Evolutionary conservation across 2,888 invertebrate species (phyloP).

Genomic region (Ormia ochracea): DNA sequence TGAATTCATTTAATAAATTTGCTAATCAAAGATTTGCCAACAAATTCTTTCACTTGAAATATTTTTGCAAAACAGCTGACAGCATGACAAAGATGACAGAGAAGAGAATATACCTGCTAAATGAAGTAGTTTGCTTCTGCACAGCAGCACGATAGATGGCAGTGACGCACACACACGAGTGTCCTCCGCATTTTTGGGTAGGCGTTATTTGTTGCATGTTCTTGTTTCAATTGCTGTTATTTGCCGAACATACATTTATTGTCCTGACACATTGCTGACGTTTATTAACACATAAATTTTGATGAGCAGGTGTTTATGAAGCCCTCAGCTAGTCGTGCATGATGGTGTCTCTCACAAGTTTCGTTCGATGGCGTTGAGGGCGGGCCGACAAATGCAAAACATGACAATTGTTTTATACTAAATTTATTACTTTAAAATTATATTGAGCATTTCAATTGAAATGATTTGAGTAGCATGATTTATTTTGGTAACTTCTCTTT

Average conservation of each 20-base stretch:
- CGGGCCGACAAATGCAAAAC: neutral
- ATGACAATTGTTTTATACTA: constrained; percentile 15
- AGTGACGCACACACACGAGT: too few species aligned
- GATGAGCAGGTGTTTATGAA: constrained; percentile 67
- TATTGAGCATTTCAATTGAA: neutral
- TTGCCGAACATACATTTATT: constrained; percentile 55
- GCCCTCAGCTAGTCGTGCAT: neutral
- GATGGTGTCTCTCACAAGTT: neutral
- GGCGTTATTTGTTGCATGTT: constrained; percentile 60
- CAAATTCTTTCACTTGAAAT: too few species aligned
- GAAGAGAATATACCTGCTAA: too few species aligned
- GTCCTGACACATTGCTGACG: constrained; percentile 66
- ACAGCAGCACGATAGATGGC: too few species aligned
- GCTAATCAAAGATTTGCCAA: too few species aligned
- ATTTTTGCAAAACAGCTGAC: too few species aligned
- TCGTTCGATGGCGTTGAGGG: neutral
- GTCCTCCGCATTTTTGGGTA: constrained; percentile 47
- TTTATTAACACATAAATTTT: constrained; percentile 68
- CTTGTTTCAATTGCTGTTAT: constrained; percentile 44
- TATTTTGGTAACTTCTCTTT: constrained; percentile 10
- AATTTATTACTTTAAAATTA: neutral
- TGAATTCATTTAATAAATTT: too few species aligned
- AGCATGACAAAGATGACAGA: too few species aligned
- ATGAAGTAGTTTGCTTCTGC: too few species aligned
- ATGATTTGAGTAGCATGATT: constrained; percentile 38